phyloP scores from a whole-genome alignment of 1,140 invertebrate species.

The Drepana arcuata region DNA sequence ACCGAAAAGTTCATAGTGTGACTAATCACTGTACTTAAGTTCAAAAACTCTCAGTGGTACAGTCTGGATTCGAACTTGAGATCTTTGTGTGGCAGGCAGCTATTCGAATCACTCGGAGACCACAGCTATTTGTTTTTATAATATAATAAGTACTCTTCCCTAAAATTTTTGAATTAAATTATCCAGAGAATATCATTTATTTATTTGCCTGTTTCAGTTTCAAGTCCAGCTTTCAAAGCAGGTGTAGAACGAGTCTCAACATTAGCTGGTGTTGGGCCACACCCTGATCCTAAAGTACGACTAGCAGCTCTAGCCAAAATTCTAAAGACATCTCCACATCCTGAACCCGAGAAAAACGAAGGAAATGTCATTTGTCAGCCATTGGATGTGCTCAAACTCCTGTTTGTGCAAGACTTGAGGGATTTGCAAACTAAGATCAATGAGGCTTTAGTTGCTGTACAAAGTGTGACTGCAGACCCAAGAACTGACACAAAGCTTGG shows the following conservation, averaged over 20 bases:
- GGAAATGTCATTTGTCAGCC: slow-evolving; percentile 78
- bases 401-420: slow-evolving; percentile 93
- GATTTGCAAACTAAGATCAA: slow-evolving; percentile 96
- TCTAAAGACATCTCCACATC: slow-evolving; percentile 85
- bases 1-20: too few species aligned
- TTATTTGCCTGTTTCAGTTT: slow-evolving; percentile 77
- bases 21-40: too few species aligned
- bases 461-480: slow-evolving; percentile 95
- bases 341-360: slow-evolving; percentile 79
- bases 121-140: too few species aligned
- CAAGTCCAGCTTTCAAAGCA: slow-evolving; percentile 85
- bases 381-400: slow-evolving; percentile 81
- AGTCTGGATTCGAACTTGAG: too few species aligned
- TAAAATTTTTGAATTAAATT: too few species aligned
- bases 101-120: too few species aligned
- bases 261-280: slow-evolving; percentile 55
- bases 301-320: slow-evolving; percentile 80
- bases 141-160: too few species aligned
- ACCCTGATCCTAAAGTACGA: slow-evolving; percentile 51
- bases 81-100: too few species aligned
- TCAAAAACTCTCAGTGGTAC: too few species aligned
- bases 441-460: slow-evolving; percentile 92
- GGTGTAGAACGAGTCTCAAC: slow-evolving; percentile 77
- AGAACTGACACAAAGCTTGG: slow-evolving; percentile 96
- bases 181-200: too few species aligned